Conservation (phyloP, 2,113 vertebrate genomes). For the Rhipidura dahli region DNA sequence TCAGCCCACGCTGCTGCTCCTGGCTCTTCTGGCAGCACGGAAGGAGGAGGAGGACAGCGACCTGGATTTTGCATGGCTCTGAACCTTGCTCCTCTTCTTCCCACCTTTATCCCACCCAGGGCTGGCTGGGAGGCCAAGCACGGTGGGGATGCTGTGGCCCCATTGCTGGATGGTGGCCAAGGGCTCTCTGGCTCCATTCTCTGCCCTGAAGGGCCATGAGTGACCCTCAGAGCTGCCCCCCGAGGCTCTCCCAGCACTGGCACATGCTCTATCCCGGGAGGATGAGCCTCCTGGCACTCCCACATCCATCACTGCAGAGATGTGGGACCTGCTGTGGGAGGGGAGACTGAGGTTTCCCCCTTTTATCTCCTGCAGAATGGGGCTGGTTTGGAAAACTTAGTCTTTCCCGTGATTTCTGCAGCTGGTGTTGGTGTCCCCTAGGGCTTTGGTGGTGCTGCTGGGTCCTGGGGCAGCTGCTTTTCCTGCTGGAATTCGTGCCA, state of each 20-base stretch:
- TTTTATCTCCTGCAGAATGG: not conserved
- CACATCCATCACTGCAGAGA: fast-evolving
- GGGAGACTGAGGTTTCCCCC: fast-evolving
- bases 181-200: not conserved
- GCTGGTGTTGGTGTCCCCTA: not conserved
- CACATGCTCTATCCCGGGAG: fast-evolving
- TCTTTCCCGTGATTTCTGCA: not conserved
- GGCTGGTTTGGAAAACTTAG: not conserved
- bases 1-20: not conserved
- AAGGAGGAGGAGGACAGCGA: not conserved
- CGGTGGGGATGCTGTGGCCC: fast-evolving
- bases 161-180: fast-evolving
- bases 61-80: not conserved
- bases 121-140: not conserved
- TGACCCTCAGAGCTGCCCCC: not conserved
- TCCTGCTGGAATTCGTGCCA: fast-evolving
- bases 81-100: not conserved
- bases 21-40: fast-evolving
- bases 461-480: not conserved
- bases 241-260: fast-evolving
- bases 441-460: not conserved
- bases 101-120: fast-evolving
- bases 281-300: not conserved
- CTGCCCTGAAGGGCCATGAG: not conserved
- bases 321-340: not conserved